Evolutionary conservation across 2,888 invertebrate genomes (phyloP).

Genomic region (Leuctra nigra): DNA sequence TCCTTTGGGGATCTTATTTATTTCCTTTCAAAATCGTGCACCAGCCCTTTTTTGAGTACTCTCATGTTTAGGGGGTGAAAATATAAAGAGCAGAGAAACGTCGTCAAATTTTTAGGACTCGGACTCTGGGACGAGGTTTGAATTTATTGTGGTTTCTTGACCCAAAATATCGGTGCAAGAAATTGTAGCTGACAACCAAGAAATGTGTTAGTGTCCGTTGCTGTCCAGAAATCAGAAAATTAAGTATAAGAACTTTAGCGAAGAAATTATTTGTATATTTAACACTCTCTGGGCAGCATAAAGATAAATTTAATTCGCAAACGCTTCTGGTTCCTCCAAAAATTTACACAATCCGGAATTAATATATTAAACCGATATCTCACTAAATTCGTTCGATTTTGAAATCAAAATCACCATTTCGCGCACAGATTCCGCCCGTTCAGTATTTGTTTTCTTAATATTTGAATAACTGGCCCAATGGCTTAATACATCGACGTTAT

Average conservation of each 20-base stretch:
- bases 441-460: background rate
- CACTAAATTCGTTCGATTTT: too few species aligned
- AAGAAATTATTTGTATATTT: too few species aligned
- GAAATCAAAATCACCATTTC: background rate
- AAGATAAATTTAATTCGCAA: too few species aligned
- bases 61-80: background rate
- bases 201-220: background rate
- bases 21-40: slow-evolving; percentile 16
- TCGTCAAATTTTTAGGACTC: slow-evolving; percentile 7
- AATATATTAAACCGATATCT: too few species aligned
- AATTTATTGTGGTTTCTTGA: background rate
- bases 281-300: too few species aligned
- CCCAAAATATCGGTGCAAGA: too few species aligned
- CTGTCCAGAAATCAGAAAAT: too few species aligned
- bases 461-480: slow-evolving; percentile 3
- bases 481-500: background rate
- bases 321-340: too few species aligned
- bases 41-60: slow-evolving; percentile 7
- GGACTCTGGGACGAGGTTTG: background rate
- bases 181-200: too few species aligned
- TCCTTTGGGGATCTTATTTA: slow-evolving; percentile 10
- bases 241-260: background rate
- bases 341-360: too few species aligned
- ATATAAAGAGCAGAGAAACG: slow-evolving; percentile 13
- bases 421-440: background rate